These are phyloP conservation scores for Aviceda subcristata DNA, from an alignment of 2,113 vertebrate species.

Conservation along the genomic window DNA sequence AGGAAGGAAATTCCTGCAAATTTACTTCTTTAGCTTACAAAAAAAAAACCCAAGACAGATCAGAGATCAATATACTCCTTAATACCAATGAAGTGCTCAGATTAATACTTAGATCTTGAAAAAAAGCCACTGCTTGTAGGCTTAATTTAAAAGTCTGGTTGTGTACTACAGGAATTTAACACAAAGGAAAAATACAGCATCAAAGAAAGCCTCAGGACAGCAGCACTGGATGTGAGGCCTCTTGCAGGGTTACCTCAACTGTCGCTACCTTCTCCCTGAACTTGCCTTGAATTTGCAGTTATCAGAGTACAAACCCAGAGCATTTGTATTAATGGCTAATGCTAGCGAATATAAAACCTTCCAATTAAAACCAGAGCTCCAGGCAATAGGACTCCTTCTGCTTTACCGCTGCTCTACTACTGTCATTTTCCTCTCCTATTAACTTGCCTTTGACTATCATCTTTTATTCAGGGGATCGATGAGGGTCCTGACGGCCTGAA, in stretches of 20 bases:
- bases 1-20: neutral
- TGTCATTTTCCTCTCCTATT: neutral
- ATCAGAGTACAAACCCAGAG: neutral
- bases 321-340: neutral
- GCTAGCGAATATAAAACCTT: neutral
- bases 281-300: neutral
- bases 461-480: slow-evolving; percentile 75
- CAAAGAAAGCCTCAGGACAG: neutral
- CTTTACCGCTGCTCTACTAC: neutral
- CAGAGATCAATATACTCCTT: neutral
- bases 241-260: neutral
- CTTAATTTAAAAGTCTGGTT: neutral
- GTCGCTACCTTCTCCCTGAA: neutral
- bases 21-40: neutral
- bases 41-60: neutral
- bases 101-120: neutral
- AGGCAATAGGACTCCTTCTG: neutral
- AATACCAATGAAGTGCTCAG: neutral
- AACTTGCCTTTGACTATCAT: neutral
- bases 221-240: neutral
- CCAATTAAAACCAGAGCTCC: neutral
- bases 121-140: neutral
- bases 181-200: neutral
- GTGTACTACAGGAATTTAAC: neutral
- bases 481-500: slow-evolving; percentile 79